Conservation (phyloP, 1,140 invertebrate genomes). For the Trialeurodes vaporariorum region DNA sequence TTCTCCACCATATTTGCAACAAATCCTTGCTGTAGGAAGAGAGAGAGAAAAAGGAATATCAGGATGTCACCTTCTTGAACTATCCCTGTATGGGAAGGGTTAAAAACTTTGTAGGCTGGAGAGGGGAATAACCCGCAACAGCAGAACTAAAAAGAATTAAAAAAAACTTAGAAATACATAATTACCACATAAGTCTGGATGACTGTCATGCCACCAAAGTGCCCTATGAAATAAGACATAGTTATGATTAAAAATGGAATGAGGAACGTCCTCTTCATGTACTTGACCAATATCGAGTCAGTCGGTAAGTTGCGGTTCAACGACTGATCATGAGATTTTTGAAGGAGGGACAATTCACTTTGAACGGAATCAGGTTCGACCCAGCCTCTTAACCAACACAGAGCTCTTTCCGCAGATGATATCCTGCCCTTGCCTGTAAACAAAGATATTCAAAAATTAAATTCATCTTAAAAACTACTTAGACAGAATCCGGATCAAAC, state of each 20-base stretch:
- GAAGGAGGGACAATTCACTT: constrained; percentile 42
- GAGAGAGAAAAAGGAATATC: no score
- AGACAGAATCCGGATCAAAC: no score
- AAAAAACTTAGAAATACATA: no score
- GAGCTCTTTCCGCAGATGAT: constrained; percentile 38
- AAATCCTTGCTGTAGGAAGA: no score
- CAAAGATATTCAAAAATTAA: constrained; percentile 6
- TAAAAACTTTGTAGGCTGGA: no score
- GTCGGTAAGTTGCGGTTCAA: constrained; percentile 13
- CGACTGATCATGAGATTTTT: constrained; percentile 20
- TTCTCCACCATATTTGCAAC: no score
- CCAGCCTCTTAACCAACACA: constrained; percentile 57
- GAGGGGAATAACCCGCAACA: no score
- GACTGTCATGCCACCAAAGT: constrained; percentile 57
- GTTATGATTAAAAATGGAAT: constrained; percentile 49
- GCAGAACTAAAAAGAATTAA: no score
- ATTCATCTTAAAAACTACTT: no score
- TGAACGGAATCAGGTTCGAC: constrained; percentile 39
- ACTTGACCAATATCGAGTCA: constrained; percentile 28
- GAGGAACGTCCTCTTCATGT: constrained; percentile 42
- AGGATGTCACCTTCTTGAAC: no score
- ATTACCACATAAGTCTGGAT: constrained; percentile 56
- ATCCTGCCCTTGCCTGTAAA: constrained; percentile 30
- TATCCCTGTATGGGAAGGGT: no score
- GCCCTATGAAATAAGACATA: constrained; percentile 50